A percentile compares a stretch with the other conserved stretches of the same genome.
phyloP scores from a whole-genome alignment of 1,140 invertebrate species.

The Orchesella cincta region DNA sequence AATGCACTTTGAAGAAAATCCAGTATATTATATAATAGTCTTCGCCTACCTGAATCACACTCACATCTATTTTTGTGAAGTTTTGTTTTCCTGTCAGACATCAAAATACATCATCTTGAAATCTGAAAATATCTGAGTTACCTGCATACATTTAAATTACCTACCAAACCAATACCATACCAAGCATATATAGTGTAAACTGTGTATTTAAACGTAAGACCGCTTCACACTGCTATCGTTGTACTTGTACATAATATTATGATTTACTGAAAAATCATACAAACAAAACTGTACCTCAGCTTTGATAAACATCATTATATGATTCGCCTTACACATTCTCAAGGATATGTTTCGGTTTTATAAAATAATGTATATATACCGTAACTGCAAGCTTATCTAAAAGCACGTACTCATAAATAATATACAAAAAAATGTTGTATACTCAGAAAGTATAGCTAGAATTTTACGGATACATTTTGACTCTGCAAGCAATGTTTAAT shows the following conservation, averaged over 20 bases:
- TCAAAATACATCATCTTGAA: conserved; percentile 6
- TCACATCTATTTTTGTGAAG: not conserved
- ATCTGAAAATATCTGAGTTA: conserved; percentile 27
- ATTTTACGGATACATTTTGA: not conserved
- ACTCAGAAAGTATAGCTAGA: not conserved
- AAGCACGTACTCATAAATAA: not conserved
- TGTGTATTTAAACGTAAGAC: not conserved
- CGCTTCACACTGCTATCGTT: not conserved
- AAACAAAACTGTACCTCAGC: conserved; percentile 28
- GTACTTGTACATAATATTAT: not conserved
- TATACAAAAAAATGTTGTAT: not conserved
- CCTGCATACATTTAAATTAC: conserved; percentile 9
- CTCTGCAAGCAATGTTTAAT: not conserved
- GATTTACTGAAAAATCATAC: not conserved
- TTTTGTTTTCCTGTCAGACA: not conserved
- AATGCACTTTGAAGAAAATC: not conserved
- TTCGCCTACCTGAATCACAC: not conserved
- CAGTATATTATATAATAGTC: not conserved
- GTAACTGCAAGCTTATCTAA: not conserved
- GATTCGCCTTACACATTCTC: not conserved
- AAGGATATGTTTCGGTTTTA: conserved; percentile 6
- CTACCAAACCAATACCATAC: not conserved
- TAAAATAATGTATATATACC: not conserved
- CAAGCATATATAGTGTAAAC: not conserved
- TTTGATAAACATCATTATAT: conserved; percentile 16